These are phyloP conservation scores for Lordiphosa mommai DNA, from an alignment of 1,140 invertebrate genomes.

Conservation along the genomic window DNA sequence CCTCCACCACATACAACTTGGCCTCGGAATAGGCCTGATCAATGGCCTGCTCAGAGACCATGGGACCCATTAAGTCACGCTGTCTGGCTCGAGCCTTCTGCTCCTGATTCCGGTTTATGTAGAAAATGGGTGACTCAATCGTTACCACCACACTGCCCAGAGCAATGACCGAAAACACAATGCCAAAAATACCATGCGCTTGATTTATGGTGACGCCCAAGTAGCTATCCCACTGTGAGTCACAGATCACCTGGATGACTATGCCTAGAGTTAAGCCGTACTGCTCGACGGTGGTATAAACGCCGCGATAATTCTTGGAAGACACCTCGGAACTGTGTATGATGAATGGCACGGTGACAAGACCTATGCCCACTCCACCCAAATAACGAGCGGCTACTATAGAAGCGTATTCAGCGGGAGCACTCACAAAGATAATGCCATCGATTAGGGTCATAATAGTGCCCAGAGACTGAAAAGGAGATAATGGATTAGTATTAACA, in stretches of 20 bases:
- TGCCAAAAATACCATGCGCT: constrained; percentile 58
- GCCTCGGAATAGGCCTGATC: constrained; percentile 34
- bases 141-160: constrained; percentile 8
- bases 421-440: constrained; percentile 59
- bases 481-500: too few species aligned
- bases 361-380: constrained; percentile 58
- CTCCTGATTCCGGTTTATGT: constrained; percentile 53
- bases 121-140: constrained; percentile 54
- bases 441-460: constrained; percentile 45
- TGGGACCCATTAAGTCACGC: constrained; percentile 9
- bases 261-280: constrained; percentile 49
- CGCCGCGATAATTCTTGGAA: constrained; percentile 33
- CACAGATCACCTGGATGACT: constrained; percentile 54
- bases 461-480: constrained; percentile 22
- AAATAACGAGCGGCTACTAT: constrained; percentile 59
- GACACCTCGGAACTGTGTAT: constrained; percentile 59
- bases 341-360: constrained; percentile 50
- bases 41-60: constrained; percentile 4
- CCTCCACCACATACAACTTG: constrained; percentile 45
- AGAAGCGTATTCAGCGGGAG: constrained; percentile 30
- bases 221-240: constrained; percentile 18
- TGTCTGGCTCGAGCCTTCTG: constrained; percentile 30
- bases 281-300: constrained; percentile 50
- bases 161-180: constrained; percentile 36
- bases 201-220: constrained; percentile 25